Evolutionary conservation across 2,888 invertebrate genomes (phyloP), one percentile per base, ranked within the genome.

Genomic region (Agriopis aurantiaria): DNA sequence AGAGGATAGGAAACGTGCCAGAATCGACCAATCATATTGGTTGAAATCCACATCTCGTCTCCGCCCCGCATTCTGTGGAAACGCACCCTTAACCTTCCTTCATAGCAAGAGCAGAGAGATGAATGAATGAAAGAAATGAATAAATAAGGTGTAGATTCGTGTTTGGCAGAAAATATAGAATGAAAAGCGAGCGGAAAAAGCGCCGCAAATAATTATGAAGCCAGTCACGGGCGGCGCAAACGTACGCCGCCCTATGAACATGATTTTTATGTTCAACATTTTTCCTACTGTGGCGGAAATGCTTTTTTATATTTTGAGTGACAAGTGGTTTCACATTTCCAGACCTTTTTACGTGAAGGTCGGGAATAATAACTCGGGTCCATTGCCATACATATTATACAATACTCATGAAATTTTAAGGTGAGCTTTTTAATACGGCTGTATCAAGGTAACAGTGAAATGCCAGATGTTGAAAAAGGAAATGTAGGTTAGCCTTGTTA

Each of bases 131-230:
- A 71, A 59, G 65, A 43, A 75, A 75, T 75, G 73, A 75, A 77
- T 76, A 79, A 80, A 79, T 78, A 74, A 78, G 77, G 63, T 68
- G 65, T 67, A 60, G 57, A 71, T 69, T 75, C 74, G 76, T 64
- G 72, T 80, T 74, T 76, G 64, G 40, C 40, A 77, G 70, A 69
- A 78, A 65, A 75, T 68, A 14, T 56, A 69, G 68, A 77, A 75
- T 76, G 69, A 79, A 75, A 79, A 76, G 41, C 45, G 64, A 55
- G 66, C 62, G 69, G 66, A 73, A 75, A 77, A 77, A 69, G 56
- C 69, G 68, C 57, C 65, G 46, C 74, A 74, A 76, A 76, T 76
- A 73, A 76, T 75, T 73, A 74, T 59, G 68, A 78, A 75, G 71
- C 72, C 58, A 60, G 73, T 72, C 70, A 61, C 75, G 64, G 69